Evolutionary conservation across 2,113 vertebrate species (phyloP), one percentile per base, ranked within the genome.

Genomic region (Rhabdomys dilectus): DNA sequence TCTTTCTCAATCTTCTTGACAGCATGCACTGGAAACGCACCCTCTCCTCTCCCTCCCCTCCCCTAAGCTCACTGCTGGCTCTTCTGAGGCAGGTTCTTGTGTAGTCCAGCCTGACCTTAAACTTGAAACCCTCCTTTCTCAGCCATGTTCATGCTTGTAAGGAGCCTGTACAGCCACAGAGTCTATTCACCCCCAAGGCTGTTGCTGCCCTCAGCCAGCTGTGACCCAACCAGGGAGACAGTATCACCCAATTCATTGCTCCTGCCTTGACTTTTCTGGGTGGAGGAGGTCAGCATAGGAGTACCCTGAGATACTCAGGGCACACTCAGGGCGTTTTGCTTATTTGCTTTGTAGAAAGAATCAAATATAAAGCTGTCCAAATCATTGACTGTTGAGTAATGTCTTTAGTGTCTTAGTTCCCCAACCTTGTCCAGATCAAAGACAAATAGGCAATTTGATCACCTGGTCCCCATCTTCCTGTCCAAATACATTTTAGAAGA

Each of bases 371-470:
- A 68, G 9, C 31, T 90, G 29, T 31, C 13, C 51, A 42, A 80
- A 42, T 68, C 39, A 58, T 68, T 34, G 88, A 21, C 26, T 77
- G 77, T 48, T 31, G 29, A 66, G 56, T 60, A 53, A 88, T 62
- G 66, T 68, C 60, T 84, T 78, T 60, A 60, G 85, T 70, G 66
- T 68, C 75, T 78, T 78, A 91, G 64, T 85, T 86, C 58, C 21
- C 7, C 9, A 70, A 85, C 53, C 76, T 89, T 62, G 48, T 73
- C 64, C 42, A 93, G 81, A 88, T 84, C 45, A 93, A 91, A 81
- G 58, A 64, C 48, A 87, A 76, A 81, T 22, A 91, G 72, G 19
- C 36, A 96, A 89, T 1, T 2, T 42, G 15, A 26, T 95, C 60
- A 81, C 24, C 24, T 7, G 31, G 8, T 34, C 4, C 13, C 36